Percentiles rank a stretch among this genome's conserved stretches.
phyloP scores from a whole-genome alignment of 2,888 invertebrate species.

The Arctia plantaginis region DNA sequence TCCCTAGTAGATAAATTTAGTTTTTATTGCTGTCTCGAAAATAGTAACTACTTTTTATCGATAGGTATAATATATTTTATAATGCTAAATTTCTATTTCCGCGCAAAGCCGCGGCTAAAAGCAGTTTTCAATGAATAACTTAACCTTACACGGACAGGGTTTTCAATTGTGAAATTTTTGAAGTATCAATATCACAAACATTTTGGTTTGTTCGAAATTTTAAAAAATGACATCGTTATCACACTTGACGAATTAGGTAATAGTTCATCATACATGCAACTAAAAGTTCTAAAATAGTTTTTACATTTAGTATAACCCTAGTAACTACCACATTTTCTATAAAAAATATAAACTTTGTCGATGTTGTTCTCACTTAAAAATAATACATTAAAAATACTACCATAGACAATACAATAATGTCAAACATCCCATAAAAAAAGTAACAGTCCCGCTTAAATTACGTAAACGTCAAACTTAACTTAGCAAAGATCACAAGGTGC shows the following conservation, averaged over 20 bases:
- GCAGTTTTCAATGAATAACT: not conserved
- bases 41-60: too few species aligned
- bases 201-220: too few species aligned
- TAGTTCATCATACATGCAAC: not conserved
- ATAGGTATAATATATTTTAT: too few species aligned
- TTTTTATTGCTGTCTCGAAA: too few species aligned
- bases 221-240: too few species aligned
- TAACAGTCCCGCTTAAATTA: constrained; percentile 16
- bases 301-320: not conserved
- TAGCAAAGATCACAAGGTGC: constrained; percentile 47
- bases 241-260: too few species aligned
- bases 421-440: constrained; percentile 1
- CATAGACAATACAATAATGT: not conserved
- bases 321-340: not conserved
- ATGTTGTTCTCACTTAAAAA: not conserved
- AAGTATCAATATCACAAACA: too few species aligned
- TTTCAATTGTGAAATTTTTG: too few species aligned
- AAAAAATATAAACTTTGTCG: not conserved
- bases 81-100: too few species aligned
- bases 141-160: not conserved
- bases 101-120: not conserved
- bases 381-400: not conserved
- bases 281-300: not conserved
- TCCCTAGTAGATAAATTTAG: not conserved
- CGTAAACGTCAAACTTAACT: constrained; percentile 21